Percentiles rank a stretch among this genome's conserved stretches.
Evolutionary conservation across 2,888 invertebrate species (phyloP).

Genomic region (Drosophila dives): DNA sequence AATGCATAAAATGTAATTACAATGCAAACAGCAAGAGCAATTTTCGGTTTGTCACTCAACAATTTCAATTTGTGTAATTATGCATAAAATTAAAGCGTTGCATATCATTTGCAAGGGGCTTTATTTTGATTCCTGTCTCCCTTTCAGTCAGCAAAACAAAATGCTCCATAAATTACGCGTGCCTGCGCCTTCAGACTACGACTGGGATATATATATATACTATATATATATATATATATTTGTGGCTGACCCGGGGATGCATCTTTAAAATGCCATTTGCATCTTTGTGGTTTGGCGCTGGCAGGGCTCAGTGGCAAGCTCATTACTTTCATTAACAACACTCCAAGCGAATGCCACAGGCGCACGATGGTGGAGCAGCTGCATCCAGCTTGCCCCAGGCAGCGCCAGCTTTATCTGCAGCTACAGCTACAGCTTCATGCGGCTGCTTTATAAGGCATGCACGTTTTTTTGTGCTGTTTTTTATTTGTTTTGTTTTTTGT

Average conservation of each 20-base stretch:
- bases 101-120: slow-evolving; percentile 70
- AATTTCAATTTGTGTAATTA: slow-evolving; percentile 80
- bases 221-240: background rate
- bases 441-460: slow-evolving; percentile 73
- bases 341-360: slow-evolving; percentile 63
- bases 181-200: slow-evolving; percentile 53
- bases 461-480: slow-evolving; percentile 61
- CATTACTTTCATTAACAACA: slow-evolving; percentile 82
- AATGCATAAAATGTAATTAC: slow-evolving; percentile 72
- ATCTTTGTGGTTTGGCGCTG: slow-evolving; percentile 79
- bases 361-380: slow-evolving; percentile 64
- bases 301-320: slow-evolving; percentile 64
- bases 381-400: slow-evolving; percentile 32
- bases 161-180: slow-evolving; percentile 81
- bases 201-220: slow-evolving; percentile 1
- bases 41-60: slow-evolving; percentile 72
- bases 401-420: slow-evolving; percentile 16
- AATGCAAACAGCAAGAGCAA: slow-evolving; percentile 43
- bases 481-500: slow-evolving; percentile 30
- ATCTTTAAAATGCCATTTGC: slow-evolving; percentile 84
- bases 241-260: slow-evolving; percentile 74
- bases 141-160: slow-evolving; percentile 50
- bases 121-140: slow-evolving; percentile 60
- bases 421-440: slow-evolving; percentile 21
- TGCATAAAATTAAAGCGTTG: slow-evolving; percentile 81